Evolutionary conservation across 2,113 vertebrate genomes (phyloP).

Genomic region (Corynorhinus townsendii): DNA sequence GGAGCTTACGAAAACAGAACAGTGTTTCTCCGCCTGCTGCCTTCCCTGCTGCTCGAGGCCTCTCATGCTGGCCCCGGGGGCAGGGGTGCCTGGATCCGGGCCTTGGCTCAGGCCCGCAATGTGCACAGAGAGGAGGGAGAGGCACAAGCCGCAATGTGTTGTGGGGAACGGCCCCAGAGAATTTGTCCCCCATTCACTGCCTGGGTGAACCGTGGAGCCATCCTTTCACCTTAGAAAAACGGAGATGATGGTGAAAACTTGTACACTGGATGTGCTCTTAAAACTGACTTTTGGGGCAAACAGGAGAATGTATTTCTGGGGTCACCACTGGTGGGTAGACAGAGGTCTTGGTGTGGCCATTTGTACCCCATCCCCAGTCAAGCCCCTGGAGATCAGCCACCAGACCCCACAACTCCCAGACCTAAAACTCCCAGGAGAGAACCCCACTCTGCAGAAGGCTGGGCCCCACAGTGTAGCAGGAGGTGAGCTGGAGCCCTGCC

Average conservation of each 20-base stretch:
- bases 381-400: neutral
- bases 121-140: neutral
- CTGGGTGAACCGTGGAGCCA: neutral
- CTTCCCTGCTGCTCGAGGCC: neutral
- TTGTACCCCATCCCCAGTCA: neutral
- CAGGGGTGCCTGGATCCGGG: neutral
- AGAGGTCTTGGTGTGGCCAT: neutral
- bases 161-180: neutral
- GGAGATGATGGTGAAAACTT: too few relatives aligned
- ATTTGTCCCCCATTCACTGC: neutral
- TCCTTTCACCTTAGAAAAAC: neutral
- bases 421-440: neutral
- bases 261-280: neutral
- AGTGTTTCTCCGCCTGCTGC: neutral
- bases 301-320: neutral
- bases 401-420: neutral
- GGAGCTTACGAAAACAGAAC: conserved; percentile 54
- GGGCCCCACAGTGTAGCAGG: neutral
- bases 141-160: too few relatives aligned
- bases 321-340: neutral
- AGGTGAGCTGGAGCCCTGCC: neutral
- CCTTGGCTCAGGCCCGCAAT: neutral
- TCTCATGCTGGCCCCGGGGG: neutral
- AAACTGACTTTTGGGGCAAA: neutral
- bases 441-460: neutral